phyloP scores from a whole-genome alignment of 1,140 invertebrate species.

The Drosophila albomicans region DNA sequence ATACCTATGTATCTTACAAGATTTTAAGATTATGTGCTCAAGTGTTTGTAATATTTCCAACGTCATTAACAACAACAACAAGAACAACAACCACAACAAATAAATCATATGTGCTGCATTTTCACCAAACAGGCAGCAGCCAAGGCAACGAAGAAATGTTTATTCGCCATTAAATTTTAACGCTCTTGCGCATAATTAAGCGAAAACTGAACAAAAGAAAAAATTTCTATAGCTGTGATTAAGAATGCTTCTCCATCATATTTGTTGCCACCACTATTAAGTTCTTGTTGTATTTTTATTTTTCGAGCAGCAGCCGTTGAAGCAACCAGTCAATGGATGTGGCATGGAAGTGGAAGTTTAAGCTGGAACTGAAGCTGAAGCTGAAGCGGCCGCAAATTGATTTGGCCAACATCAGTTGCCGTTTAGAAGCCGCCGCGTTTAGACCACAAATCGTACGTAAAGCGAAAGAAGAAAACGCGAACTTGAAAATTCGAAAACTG shows the following conservation, averaged over 20 bases:
- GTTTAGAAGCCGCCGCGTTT: constrained; percentile 76
- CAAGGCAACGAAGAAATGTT: constrained; percentile 57
- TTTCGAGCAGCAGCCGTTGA: constrained; percentile 9
- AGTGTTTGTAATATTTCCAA: not conserved
- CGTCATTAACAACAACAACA: not conserved
- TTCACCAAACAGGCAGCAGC: constrained; percentile 47
- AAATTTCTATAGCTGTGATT: constrained; percentile 75
- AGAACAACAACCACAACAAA: constrained; percentile 21
- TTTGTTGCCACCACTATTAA: not conserved
- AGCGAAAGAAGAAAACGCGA: constrained; percentile 21
- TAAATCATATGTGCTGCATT: constrained; percentile 73
- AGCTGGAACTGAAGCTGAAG: not conserved
- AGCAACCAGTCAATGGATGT: constrained; percentile 14
- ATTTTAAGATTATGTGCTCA: not conserved
- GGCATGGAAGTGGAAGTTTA: not conserved
- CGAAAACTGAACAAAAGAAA: constrained; percentile 68
- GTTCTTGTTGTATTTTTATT: constrained; percentile 10
- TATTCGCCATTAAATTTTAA: constrained; percentile 79
- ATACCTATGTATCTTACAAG: not conserved
- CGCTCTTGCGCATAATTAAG: constrained; percentile 79
- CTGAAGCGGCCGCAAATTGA: constrained; percentile 59
- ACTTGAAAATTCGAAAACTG: constrained; percentile 11
- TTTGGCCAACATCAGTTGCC: constrained; percentile 78
- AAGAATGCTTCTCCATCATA: constrained; percentile 65
- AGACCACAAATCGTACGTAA: constrained; percentile 50